phyloP scores from a whole-genome alignment of 2,113 vertebrate species.

The Cebus imitator region DNA sequence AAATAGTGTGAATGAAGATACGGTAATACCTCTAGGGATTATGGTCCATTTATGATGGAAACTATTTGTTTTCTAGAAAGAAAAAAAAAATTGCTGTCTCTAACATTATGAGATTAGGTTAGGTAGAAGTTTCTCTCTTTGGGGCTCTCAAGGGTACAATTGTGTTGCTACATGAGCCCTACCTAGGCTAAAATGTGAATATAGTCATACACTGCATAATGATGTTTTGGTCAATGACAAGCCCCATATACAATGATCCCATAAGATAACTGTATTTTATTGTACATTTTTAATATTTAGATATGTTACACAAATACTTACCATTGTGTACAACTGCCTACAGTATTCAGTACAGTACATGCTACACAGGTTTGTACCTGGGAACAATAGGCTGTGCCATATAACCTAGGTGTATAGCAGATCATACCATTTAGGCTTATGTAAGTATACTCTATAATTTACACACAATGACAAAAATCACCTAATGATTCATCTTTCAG shows the following conservation, averaged over 20 bases:
- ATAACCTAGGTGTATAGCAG: neutral
- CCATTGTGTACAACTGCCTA: neutral
- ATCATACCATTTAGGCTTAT: neutral
- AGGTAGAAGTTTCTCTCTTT: neutral
- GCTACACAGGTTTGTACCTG: neutral
- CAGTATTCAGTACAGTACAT: neutral
- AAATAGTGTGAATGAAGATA: conserved; percentile 1
- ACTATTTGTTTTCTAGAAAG: neutral
- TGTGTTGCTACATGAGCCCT: neutral
- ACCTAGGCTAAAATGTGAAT: neutral
- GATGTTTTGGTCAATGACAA: neutral
- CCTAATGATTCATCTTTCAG: neutral
- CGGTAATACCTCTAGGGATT: neutral
- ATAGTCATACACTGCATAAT: neutral
- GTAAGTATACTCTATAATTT: neutral
- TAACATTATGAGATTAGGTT: neutral
- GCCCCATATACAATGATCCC: neutral
- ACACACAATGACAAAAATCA: neutral
- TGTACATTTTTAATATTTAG: neutral
- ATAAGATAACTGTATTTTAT: neutral
- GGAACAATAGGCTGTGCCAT: neutral
- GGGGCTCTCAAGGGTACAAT: neutral
- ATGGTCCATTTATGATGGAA: neutral
- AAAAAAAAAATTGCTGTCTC: neutral
- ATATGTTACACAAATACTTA: neutral